Base-by-base conservation (phyloP, 2,797 vertebrate species). In the Lycodopsis pacificus region DNA sequence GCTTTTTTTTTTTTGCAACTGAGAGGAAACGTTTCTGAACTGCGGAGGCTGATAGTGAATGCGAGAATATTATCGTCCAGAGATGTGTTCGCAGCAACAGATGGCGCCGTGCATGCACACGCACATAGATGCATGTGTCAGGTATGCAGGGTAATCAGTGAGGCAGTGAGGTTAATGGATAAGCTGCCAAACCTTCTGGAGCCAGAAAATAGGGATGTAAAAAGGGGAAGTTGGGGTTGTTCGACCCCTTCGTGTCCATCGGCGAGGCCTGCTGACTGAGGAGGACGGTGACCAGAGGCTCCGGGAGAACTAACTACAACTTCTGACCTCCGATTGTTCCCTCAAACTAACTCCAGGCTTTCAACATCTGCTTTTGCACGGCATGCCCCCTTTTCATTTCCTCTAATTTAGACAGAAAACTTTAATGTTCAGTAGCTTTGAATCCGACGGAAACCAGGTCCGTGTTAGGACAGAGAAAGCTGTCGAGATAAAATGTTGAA, bases 101-200 rank as follows among this genome's bases (percentile, higher is more conserved):
- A 68, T 74, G 68, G 77, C 59, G 66, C 73, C 73, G 67, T 40
- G 27, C 36, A 64, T 42, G 25, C 9, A 1, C 22, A 8, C 40
- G 22, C 40, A 71, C 64, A 72, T 19, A 40, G 5, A 66, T 64
- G 27, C 44, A 70, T n/a, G 27, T 71, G 67, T 85, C 86, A 86
- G 84, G 83, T 87, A 91, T 82, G 63, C 49, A 64, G 51, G 61
- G 57, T 79, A 88, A 86, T 87, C 73, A 77, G 77, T 38, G 71
- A 71, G 61, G 79, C 51, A 25, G 51, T 13, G 10, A 51, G 4
- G 20, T 87, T 88, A 86, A 34, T 76, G 75, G 73, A 87, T 59
- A 63, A 92, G 51, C 76, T 76, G 77, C 38, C 78, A 83, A 83
- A 82, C 76, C 56, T 38, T 51, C 38, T 71, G 57, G 62, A 82